Base-by-base conservation (phyloP, 2,888 invertebrate genomes). In the Phortica magna region DNA sequence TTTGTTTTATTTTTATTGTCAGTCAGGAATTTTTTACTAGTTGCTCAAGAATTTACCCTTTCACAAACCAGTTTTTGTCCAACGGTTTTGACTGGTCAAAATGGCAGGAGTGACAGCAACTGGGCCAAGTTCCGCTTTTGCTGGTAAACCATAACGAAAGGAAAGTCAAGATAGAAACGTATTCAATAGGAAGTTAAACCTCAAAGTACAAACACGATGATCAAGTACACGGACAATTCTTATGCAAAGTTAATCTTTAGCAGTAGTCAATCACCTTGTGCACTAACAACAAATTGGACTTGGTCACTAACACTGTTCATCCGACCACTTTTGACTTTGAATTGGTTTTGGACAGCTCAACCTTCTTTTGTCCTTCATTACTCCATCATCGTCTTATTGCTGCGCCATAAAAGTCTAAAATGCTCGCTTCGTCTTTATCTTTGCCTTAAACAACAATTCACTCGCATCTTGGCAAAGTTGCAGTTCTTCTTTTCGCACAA, bases 51-150 rank as follows among this genome's bases (percentile, higher is more conserved):
- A 61, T 61, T 17, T 67, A 42, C 41, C 67, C 67, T 67, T 67
- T 17, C 17, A 17, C 14, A 43, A 68, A 68, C 68, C 68, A 68
- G 68, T 68, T 68, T 68, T 39, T 19, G 22, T 7, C 42, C 65
- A 65, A 65, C 65, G 65, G 65, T 65, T 12, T 17, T 12, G 31
- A 6, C 43, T 42, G 68, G 17, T 19, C 68, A 68, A 43, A 61
- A 17, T 12, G 7, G 48, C 48, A 48, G 48, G 10, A 9, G 9
- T 4, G 31, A 10, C 17, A 43, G 43, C 68, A 68, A 68, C 19
- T 43, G 68, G 68, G 68, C 43, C 68, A 68, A 68, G 68, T 43
- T 17, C 22, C 17, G 41, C 5, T 41, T 61, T 17, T 22, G 17
- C 22, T 22, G 31, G 19, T 7, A 6, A 22, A 61, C 61, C 22